phyloP scores from a whole-genome alignment of 2,797 vertebrate species.

The Cephalopachus bancanus region DNA sequence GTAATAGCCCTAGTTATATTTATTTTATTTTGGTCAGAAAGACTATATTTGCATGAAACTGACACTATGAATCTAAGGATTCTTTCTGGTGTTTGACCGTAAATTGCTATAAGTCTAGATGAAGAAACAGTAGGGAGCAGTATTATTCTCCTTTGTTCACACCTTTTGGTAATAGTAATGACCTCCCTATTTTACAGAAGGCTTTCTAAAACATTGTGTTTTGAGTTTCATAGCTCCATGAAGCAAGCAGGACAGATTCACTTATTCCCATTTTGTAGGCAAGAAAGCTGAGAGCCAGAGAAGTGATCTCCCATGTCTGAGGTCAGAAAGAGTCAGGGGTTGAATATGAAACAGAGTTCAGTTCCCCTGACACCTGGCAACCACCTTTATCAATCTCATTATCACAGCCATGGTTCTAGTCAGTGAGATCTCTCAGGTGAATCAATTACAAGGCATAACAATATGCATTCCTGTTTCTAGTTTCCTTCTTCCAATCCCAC shows the following conservation, averaged over 20 bases:
- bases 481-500: not conserved
- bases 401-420: too few relatives aligned
- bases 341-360: not conserved
- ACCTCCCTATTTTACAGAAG: not conserved
- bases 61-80: not conserved
- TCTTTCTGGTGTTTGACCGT: not conserved
- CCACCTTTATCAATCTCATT: not conserved
- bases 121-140: not conserved
- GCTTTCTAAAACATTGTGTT: not conserved
- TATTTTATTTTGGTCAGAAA: conserved; percentile 1
- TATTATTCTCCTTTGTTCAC: not conserved
- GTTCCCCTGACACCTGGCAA: not conserved
- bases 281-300: conserved; percentile 13
- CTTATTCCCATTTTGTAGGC: not conserved
- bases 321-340: not conserved
- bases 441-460: not conserved
- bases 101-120: not conserved
- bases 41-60: not conserved
- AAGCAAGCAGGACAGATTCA: not conserved
- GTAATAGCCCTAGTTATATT: not conserved
- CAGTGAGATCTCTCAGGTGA: not conserved
- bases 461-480: not conserved
- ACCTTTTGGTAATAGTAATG: not conserved
- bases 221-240: not conserved
- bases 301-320: not conserved